A percentile compares a stretch with the other conserved stretches of the same genome.
Evolutionary conservation across 2,797 vertebrate species (phyloP).

Genomic region (Atherinosoma microstoma): DNA sequence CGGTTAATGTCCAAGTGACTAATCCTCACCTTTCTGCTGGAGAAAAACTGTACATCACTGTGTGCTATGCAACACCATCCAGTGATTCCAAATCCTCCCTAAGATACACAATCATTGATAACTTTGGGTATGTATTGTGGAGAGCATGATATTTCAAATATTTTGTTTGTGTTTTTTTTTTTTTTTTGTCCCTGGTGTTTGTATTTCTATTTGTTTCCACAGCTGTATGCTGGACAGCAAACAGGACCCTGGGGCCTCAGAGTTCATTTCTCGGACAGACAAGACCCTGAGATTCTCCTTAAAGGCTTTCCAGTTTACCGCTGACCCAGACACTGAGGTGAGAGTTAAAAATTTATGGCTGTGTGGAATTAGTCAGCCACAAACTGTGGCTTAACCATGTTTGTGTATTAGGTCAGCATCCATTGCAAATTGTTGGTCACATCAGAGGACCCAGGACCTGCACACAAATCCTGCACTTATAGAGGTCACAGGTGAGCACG

Average conservation of each 20-base stretch:
- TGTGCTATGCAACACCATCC: slow-evolving; percentile 70
- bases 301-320: slow-evolving; percentile 79
- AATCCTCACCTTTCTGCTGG: slow-evolving; percentile 50
- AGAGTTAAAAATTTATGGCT: neutral
- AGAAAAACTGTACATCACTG: slow-evolving; percentile 74
- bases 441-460: slow-evolving; percentile 51
- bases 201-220: neutral
- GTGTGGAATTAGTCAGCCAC: neutral
- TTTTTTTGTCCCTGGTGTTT: neutral
- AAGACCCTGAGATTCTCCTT: slow-evolving; percentile 74
- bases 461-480: slow-evolving; percentile 81
- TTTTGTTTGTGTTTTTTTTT: fast-evolving
- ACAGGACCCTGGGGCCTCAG: slow-evolving; percentile 58
- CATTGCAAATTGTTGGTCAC: slow-evolving; percentile 72
- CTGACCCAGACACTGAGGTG: slow-evolving; percentile 71
- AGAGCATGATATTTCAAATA: neutral
- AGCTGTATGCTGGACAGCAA: slow-evolving; percentile 81
- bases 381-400: neutral
- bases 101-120: slow-evolving; percentile 75
- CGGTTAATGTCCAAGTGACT: slow-evolving; percentile 75
- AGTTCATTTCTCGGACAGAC: slow-evolving; percentile 68
- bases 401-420: slow-evolving; percentile 69
- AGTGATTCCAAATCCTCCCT: slow-evolving; percentile 23
- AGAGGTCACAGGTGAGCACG: slow-evolving; percentile 56
- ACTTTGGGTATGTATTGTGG: slow-evolving; percentile 74